Conservation (phyloP, 2,888 invertebrate species). For the Plebejus argus region DNA sequence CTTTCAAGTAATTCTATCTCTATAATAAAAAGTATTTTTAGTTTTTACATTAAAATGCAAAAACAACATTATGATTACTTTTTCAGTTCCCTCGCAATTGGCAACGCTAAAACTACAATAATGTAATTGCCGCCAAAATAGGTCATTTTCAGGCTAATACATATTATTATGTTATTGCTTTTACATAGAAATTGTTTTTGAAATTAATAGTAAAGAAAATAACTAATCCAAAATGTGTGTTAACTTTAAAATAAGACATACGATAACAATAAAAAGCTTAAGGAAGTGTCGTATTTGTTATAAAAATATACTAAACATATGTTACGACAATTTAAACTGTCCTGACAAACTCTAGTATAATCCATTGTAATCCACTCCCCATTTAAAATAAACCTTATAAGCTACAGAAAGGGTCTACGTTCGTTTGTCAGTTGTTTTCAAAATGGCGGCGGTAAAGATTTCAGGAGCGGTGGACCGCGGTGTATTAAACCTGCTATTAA, state of each 20-base stretch:
- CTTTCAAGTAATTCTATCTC: neutral
- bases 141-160: too few species aligned
- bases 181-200: too few species aligned
- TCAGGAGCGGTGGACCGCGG: conserved; percentile 53
- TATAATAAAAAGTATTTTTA: too few species aligned
- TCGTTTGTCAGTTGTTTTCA: conserved; percentile 48
- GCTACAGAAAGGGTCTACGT: conserved; percentile 50
- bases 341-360: conserved; percentile 62
- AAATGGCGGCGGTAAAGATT: conserved; percentile 60
- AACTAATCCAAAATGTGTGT: neutral
- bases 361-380: conserved; percentile 59
- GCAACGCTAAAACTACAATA: too few species aligned
- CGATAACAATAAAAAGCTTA: conserved; percentile 20
- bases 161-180: too few species aligned
- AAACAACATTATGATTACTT: too few species aligned
- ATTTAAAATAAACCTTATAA: conserved; percentile 44
- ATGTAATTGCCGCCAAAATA: too few species aligned
- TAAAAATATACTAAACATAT: conserved; percentile 57
- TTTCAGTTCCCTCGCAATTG: too few species aligned
- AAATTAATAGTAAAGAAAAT: neutral
- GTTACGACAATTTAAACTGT: conserved; percentile 52
- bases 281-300: conserved; percentile 11
- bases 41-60: too few species aligned
- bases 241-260: neutral
- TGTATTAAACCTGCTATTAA: conserved; percentile 63